A percentile compares a stretch with the other conserved stretches of the same genome.
Conservation (phyloP, 2,113 vertebrate genomes). For the Triplophysa dalaica region DNA sequence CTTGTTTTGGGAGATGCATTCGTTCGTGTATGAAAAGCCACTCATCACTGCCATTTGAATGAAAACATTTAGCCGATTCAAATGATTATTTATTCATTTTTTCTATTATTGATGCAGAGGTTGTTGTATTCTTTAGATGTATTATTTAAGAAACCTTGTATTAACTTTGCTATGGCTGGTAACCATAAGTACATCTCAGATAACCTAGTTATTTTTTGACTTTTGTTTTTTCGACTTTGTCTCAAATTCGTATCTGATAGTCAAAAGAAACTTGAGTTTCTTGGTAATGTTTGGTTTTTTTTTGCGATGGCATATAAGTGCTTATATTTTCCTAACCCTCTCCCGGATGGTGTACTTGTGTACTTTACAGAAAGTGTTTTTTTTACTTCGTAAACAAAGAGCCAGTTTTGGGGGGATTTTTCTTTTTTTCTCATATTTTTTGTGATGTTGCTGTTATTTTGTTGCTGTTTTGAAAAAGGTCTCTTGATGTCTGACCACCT, state of each 20-base stretch:
- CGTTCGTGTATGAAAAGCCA: conserved; percentile 49
- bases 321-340: conserved; percentile 14
- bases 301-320: conserved; percentile 4
- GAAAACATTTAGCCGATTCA: conserved; percentile 76
- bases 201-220: conserved; percentile 67
- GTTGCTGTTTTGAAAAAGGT: not conserved
- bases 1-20: conserved; percentile 35
- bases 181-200: conserved; percentile 87
- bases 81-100: conserved; percentile 89
- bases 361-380: conserved; percentile 12
- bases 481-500: not conserved
- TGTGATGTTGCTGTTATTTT: conserved; percentile 5
- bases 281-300: conserved; percentile 25
- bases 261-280: conserved; percentile 43
- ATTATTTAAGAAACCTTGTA: conserved; percentile 93
- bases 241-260: conserved; percentile 64
- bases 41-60: conserved; percentile 68
- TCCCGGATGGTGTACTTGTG: conserved; percentile 4
- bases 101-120: conserved; percentile 77
- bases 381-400: not conserved
- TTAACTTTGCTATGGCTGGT: conserved; percentile 96
- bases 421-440: not conserved
- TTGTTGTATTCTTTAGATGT: conserved; percentile 80
- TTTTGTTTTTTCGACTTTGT: conserved; percentile 51
- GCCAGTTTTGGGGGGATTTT: not conserved